Conservation (phyloP, 2,113 vertebrate species). For the Pipra filicauda region DNA sequence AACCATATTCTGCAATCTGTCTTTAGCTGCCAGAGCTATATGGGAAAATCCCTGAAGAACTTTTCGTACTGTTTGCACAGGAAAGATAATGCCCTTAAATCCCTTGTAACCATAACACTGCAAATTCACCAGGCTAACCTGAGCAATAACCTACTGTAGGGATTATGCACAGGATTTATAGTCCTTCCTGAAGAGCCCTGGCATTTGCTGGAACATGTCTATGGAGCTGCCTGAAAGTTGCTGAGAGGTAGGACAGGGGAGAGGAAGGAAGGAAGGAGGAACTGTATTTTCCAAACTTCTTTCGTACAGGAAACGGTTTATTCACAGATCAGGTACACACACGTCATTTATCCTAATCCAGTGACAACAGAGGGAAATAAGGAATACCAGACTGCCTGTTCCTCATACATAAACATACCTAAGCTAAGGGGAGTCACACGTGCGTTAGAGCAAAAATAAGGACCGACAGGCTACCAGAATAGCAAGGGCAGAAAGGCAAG, state of each 20-base stretch:
- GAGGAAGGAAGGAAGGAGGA: not conserved
- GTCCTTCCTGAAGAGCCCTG: not conserved
- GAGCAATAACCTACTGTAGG: conserved; percentile 9
- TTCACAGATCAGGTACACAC: conserved; percentile 8
- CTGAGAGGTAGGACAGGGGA: not conserved
- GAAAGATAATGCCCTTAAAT: conserved; percentile 53
- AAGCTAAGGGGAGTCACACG: rapidly evolving
- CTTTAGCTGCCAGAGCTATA: not conserved
- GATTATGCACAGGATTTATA: conserved; percentile 12
- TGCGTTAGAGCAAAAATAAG: not conserved
- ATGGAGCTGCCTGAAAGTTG: not conserved
- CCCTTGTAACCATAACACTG: conserved; percentile 42
- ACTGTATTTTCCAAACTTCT: conserved; percentile 18
- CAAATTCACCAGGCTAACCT: conserved; percentile 33
- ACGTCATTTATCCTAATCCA: not conserved
- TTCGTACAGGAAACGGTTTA: conserved; percentile 15
- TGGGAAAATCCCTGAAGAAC: conserved; percentile 15
- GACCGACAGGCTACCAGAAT: not conserved
- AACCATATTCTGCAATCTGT: not conserved
- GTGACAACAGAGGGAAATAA: not conserved
- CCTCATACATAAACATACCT: not conserved
- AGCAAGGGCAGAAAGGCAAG: not conserved
- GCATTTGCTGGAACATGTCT: conserved; percentile 44
- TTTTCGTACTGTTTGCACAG: conserved; percentile 19
- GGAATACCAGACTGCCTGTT: not conserved